phyloP scores from a whole-genome alignment of 2,797 vertebrate species.

The Coreius guichenoti region DNA sequence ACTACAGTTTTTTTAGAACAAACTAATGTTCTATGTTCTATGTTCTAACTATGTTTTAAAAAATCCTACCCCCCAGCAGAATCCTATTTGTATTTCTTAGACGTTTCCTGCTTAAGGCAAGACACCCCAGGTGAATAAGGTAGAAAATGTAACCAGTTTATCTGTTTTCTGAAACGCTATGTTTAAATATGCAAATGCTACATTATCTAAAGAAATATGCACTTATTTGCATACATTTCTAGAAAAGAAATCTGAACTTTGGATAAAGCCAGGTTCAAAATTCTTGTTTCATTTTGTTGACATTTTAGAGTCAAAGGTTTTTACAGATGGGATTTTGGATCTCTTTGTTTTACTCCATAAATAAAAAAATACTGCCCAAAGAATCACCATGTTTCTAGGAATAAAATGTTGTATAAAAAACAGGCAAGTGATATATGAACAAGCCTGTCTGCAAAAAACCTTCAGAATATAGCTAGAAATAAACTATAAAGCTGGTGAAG shows the following conservation, averaged over 20 bases:
- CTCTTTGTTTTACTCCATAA: neutral
- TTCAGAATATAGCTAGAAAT: neutral
- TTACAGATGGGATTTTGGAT: neutral
- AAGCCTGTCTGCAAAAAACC: neutral
- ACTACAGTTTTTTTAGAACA: neutral
- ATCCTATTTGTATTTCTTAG: neutral
- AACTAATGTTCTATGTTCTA: neutral
- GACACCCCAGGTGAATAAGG: neutral
- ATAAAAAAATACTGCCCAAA: neutral
- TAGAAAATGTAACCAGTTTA: neutral
- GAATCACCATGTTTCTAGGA: neutral
- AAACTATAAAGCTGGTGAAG: neutral
- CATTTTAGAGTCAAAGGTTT: too few relatives aligned
- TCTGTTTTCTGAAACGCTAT: neutral
- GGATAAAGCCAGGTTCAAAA: neutral
- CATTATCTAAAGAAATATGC: neutral
- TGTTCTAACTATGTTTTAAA: too few relatives aligned
- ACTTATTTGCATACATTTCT: slow-evolving; percentile 3
- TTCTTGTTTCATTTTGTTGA: neutral
- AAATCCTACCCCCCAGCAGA: neutral
- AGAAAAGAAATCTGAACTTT: neutral
- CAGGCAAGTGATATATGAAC: neutral
- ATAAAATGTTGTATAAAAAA: too few relatives aligned
- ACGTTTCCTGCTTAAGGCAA: neutral
- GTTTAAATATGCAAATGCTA: neutral